Evolutionary conservation across 1,140 invertebrate species (phyloP).

Genomic region (Hypothenemus hampei): DNA sequence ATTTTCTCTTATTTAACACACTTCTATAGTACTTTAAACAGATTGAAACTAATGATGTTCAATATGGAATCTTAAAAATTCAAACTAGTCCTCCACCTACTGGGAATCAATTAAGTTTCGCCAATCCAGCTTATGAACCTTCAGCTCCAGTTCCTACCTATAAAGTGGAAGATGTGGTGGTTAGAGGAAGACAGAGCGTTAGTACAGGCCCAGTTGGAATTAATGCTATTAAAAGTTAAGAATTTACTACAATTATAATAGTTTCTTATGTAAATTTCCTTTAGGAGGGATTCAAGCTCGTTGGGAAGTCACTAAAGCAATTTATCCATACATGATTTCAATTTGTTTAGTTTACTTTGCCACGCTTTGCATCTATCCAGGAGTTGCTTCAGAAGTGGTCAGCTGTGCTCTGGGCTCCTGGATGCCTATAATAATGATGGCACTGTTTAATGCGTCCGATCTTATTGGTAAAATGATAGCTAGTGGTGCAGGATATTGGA

Average conservation of each 20-base stretch:
- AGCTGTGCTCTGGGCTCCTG: constrained; percentile 77
- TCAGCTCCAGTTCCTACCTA: constrained; percentile 61
- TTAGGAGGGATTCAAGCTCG: constrained; percentile 63
- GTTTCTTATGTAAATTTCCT: constrained; percentile 13
- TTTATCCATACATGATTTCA: constrained; percentile 85
- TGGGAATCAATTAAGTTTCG: constrained; percentile 60
- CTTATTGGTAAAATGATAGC: constrained; percentile 76
- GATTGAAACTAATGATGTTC: constrained; percentile 52
- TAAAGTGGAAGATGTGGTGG: constrained; percentile 77
- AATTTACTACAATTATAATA: neutral
- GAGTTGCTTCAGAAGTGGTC: constrained; percentile 80
- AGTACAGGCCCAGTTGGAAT: constrained; percentile 35
- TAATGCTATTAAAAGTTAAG: constrained; percentile 59
- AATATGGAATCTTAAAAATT: constrained; percentile 58
- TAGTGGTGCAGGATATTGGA: constrained; percentile 58
- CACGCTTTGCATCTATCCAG: constrained; percentile 82
- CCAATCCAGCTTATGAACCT: constrained; percentile 76
- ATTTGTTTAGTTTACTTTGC: constrained; percentile 84
- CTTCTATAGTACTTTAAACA: constrained; percentile 30
- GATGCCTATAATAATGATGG: constrained; percentile 90
- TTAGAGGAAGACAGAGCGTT: constrained; percentile 55
- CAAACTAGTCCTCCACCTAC: constrained; percentile 49
- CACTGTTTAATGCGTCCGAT: constrained; percentile 80
- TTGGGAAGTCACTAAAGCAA: constrained; percentile 70
- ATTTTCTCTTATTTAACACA: neutral